phyloP scores from a whole-genome alignment of 2,113 vertebrate species.

The Epinephelus cyanopodus region DNA sequence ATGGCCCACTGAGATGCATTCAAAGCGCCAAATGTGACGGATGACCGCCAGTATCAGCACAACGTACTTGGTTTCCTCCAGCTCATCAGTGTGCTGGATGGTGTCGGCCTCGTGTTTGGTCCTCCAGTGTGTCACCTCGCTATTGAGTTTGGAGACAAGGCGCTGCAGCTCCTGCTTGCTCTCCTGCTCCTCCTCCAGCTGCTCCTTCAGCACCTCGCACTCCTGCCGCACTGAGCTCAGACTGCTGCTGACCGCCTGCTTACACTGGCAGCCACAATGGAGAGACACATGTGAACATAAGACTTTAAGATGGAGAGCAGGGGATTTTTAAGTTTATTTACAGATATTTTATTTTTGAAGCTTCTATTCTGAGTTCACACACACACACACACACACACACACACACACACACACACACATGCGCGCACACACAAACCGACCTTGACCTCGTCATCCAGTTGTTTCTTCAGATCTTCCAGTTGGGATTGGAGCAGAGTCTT shows the following conservation, averaged over 20 bases:
- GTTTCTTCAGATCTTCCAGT: slow-evolving; percentile 85
- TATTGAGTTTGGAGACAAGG: slow-evolving; percentile 87
- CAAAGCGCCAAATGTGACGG: rapidly evolving
- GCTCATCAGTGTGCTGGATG: slow-evolving; percentile 85
- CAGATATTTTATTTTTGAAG: neutral
- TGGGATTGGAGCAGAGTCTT: slow-evolving; percentile 80
- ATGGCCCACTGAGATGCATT: neutral
- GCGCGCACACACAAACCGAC: slow-evolving; percentile 62
- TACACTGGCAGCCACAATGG: slow-evolving; percentile 63
- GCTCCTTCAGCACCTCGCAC: slow-evolving; percentile 84
- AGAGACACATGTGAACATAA: neutral
- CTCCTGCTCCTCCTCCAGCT: slow-evolving; percentile 89
- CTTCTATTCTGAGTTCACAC: neutral
- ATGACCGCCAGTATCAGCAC: neutral
- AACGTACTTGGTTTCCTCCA: slow-evolving; percentile 85
- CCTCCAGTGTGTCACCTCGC: slow-evolving; percentile 86
- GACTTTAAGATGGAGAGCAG: neutral
- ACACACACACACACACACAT: slow-evolving; percentile 9
- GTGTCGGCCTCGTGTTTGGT: slow-evolving; percentile 82
- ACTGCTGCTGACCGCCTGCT: slow-evolving; percentile 66
- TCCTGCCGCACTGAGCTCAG: slow-evolving; percentile 78
- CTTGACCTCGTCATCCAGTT: slow-evolving; percentile 87
- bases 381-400: slow-evolving; percentile 9
- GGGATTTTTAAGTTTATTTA: neutral
- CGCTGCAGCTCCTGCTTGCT: slow-evolving; percentile 88